Conservation (phyloP, 2,113 vertebrate genomes). For the Alethe castanea region DNA sequence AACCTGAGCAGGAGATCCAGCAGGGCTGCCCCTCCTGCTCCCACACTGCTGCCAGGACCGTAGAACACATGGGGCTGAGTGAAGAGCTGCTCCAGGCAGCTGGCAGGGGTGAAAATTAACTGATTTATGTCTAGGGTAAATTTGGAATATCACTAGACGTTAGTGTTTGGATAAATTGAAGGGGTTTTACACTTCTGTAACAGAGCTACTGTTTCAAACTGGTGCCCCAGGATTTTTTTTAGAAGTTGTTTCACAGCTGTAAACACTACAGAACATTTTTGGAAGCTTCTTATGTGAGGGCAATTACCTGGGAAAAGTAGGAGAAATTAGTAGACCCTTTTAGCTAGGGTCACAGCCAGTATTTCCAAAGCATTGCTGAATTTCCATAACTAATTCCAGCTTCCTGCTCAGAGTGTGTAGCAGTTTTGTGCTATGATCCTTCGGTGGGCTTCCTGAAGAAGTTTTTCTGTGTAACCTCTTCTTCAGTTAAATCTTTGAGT, state of each 20-base stretch:
- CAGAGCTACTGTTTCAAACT: not conserved
- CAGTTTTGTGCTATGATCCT: not conserved
- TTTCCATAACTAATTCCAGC: not conserved
- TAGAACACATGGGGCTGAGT: not conserved
- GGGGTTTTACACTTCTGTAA: not conserved
- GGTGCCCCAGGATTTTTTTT: not conserved
- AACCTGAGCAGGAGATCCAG: not conserved
- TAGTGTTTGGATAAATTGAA: not conserved
- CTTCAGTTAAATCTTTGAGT: not conserved
- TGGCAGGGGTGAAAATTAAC: not conserved
- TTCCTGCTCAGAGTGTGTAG: not conserved
- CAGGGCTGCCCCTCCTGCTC: not conserved
- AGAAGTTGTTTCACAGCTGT: not conserved
- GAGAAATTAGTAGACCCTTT: not conserved
- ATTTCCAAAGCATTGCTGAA: not conserved
- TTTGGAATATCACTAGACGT: not conserved
- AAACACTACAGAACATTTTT: not conserved
- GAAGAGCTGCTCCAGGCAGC: not conserved
- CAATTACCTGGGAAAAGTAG: not conserved
- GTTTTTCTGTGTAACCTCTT: not conserved
- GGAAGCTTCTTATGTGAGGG: not conserved
- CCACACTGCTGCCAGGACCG: fast-evolving
- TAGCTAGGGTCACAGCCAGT: not conserved
- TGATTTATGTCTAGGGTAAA: not conserved
- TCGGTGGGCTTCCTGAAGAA: not conserved